Percentiles rank a stretch among this genome's conserved stretches.
Evolutionary conservation across 2,797 vertebrate species (phyloP).

Genomic region (Chelon auratus): DNA sequence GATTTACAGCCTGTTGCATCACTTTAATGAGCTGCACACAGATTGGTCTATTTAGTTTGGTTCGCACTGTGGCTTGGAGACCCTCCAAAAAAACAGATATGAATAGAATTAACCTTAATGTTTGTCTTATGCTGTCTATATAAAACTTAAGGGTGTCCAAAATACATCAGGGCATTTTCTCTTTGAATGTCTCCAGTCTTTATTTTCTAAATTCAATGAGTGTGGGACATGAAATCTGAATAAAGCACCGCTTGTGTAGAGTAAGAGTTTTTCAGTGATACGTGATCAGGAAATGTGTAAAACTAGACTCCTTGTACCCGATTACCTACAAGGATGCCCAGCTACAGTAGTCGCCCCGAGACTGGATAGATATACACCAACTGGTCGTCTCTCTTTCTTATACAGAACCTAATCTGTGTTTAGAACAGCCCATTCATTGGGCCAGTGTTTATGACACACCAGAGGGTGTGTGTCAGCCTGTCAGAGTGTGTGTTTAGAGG

Average conservation of each 20-base stretch:
- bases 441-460: slow-evolving; percentile 44
- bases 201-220: slow-evolving; percentile 8
- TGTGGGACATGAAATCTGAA: slow-evolving; percentile 23
- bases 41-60: slow-evolving; percentile 28
- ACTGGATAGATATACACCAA: slow-evolving; percentile 47
- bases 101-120: slow-evolving; percentile 39
- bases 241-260: slow-evolving; percentile 46
- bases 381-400: slow-evolving; percentile 61
- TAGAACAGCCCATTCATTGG: slow-evolving; percentile 57
- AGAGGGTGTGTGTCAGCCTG: slow-evolving; percentile 58
- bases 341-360: slow-evolving; percentile 26
- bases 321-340: slow-evolving; percentile 45
- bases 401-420: slow-evolving; percentile 56
- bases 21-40: slow-evolving; percentile 64
- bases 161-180: slow-evolving; percentile 3
- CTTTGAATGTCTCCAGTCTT: slow-evolving; percentile 23
- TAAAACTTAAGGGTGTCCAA: not conserved
- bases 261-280: slow-evolving; percentile 63
- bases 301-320: slow-evolving; percentile 48
- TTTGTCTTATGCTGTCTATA: not conserved
- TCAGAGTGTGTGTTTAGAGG: slow-evolving; percentile 43
- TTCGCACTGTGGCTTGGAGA: slow-evolving; percentile 48
- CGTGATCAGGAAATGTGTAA: slow-evolving; percentile 71
- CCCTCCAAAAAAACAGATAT: slow-evolving; percentile 53
- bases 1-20: slow-evolving; percentile 83